Conservation (phyloP, 2,113 vertebrate genomes). For the Ictalurus furcatus region DNA sequence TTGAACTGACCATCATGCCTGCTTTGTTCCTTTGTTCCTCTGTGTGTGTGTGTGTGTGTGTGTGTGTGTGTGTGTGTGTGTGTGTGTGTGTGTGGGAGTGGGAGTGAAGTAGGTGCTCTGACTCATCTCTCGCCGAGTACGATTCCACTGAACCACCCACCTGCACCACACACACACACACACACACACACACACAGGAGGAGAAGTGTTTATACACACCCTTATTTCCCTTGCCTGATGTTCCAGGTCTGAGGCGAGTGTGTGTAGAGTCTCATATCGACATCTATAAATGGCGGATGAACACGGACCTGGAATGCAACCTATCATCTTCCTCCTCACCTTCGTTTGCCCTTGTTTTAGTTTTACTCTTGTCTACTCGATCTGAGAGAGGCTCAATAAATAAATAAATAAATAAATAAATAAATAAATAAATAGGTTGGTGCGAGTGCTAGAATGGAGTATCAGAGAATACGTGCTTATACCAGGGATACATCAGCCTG, state of each 20-base stretch:
- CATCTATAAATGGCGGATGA: not conserved
- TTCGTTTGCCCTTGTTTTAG: not conserved
- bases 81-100: not conserved
- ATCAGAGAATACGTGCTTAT: not conserved
- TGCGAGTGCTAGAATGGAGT: not conserved
- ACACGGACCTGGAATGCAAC: not conserved
- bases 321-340: not conserved
- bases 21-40: not conserved
- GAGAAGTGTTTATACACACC: conserved; percentile 12
- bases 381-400: not conserved
- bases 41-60: not conserved
- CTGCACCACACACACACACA: not conserved
- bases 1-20: not conserved
- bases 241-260: not conserved
- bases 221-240: conserved; percentile 11
- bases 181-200: not conserved
- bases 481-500: not conserved
- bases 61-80: not conserved
- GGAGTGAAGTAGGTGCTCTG: conserved; percentile 11
- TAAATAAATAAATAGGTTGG: not conserved
- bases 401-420: not conserved
- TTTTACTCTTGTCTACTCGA: not conserved
- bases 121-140: not conserved
- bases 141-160: not conserved
- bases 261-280: not conserved